These are phyloP conservation scores for Osmerus mordax DNA, from an alignment of 2,113 vertebrate species.

Conservation along the genomic window DNA sequence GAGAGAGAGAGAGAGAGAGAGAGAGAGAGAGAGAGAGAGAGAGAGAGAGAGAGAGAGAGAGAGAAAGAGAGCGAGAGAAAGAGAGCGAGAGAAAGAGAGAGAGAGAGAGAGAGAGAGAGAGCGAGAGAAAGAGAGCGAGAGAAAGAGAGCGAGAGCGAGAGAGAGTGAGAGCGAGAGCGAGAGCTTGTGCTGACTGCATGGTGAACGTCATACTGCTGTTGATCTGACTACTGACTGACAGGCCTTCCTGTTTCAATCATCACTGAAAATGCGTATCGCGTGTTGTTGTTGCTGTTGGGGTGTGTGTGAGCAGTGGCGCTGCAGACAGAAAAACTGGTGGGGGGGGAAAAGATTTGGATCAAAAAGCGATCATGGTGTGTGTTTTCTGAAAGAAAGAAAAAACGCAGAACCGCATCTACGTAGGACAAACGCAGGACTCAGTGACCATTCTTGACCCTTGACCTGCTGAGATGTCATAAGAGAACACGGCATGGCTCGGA, in stretches of 20 bases:
- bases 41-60: neutral
- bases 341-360: neutral
- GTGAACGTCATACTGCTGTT: neutral
- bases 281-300: constrained; percentile 4
- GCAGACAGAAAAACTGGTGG: neutral
- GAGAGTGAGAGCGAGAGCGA: too few relatives aligned
- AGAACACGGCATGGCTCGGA: constrained; percentile 16
- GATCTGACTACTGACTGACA: too few relatives aligned
- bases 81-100: too few relatives aligned
- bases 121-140: too few relatives aligned
- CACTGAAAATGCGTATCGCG: neutral
- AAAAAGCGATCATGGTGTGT: neutral
- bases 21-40: too few relatives aligned
- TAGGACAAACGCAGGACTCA: constrained; percentile 15
- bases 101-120: too few relatives aligned
- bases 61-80: neutral
- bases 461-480: constrained; percentile 39
- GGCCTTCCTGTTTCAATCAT: too few relatives aligned
- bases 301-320: constrained; percentile 8
- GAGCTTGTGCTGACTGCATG: too few relatives aligned
- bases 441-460: constrained; percentile 37
- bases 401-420: constrained; percentile 8
- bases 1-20: too few relatives aligned
- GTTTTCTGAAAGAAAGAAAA: neutral
- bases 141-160: too few relatives aligned